Evolutionary conservation across 1,140 invertebrate species (phyloP).

Genomic region (Leguminivora glycinivorella): DNA sequence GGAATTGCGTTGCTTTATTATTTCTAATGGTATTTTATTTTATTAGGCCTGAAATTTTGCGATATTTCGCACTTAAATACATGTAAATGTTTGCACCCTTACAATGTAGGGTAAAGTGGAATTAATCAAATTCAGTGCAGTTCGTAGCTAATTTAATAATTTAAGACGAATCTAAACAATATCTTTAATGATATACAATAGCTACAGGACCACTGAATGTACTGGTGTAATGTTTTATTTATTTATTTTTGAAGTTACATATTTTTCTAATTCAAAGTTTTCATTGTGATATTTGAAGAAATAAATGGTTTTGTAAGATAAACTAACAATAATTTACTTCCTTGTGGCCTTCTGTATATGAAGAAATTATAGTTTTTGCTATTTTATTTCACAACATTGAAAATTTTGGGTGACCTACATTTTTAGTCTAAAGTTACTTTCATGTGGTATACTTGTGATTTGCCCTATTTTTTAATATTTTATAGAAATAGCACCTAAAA

Average conservation of each 20-base stretch:
- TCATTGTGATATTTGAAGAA: neutral
- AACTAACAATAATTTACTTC: neutral
- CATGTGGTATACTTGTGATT: neutral
- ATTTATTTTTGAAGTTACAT: constrained; percentile 5
- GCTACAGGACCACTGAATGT: neutral
- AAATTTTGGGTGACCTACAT: constrained; percentile 12
- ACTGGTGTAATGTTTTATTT: neutral
- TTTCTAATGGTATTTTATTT: constrained; percentile 22
- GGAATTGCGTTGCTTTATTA: constrained; percentile 17
- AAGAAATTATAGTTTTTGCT: neutral
- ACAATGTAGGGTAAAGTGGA: neutral
- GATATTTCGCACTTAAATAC: neutral
- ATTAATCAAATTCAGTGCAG: neutral
- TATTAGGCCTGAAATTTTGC: neutral
- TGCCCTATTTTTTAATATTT: neutral
- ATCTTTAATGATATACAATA: neutral
- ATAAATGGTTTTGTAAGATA: neutral
- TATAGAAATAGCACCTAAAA: neutral
- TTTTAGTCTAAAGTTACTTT: neutral
- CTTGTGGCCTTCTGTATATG: neutral
- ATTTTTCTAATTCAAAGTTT: neutral
- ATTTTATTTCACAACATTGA: constrained; percentile 1
- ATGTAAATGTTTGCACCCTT: constrained; percentile 9
- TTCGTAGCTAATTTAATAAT: neutral
- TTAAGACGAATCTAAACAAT: neutral